These are phyloP conservation scores for Chromis chromis DNA, from an alignment of 2,797 vertebrate species.

Conservation along the genomic window DNA sequence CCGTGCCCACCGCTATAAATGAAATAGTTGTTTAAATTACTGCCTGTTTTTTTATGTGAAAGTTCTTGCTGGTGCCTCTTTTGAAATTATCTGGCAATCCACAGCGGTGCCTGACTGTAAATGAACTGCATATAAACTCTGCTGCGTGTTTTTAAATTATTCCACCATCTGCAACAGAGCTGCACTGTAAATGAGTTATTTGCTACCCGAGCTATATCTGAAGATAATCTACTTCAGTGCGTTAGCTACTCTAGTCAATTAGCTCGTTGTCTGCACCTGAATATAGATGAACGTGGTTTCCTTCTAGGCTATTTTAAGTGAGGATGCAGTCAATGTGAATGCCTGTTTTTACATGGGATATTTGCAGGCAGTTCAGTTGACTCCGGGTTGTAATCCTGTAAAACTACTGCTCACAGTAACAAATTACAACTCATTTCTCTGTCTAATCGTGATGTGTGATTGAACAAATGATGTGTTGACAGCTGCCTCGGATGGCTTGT, in stretches of 20 bases:
- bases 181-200: constrained; percentile 44
- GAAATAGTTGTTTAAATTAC: constrained; percentile 48
- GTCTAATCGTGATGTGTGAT: not conserved
- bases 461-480: not conserved
- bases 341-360: constrained; percentile 22
- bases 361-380: constrained; percentile 1
- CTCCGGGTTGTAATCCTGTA: not conserved
- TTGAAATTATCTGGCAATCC: constrained; percentile 49
- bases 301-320: constrained; percentile 22
- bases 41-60: constrained; percentile 35
- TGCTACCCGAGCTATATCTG: constrained; percentile 11
- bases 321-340: constrained; percentile 23
- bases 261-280: constrained; percentile 25
- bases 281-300: constrained; percentile 27
- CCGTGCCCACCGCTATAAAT: constrained; percentile 42
- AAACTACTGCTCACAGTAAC: not conserved
- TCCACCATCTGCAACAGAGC: constrained; percentile 35
- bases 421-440: not conserved
- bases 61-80: constrained; percentile 40
- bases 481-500: not conserved
- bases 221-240: constrained; percentile 37
- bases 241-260: constrained; percentile 37
- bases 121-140: constrained; percentile 53
- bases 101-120: constrained; percentile 43
- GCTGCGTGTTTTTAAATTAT: constrained; percentile 42